Conservation (phyloP, 1,140 invertebrate genomes). For the Drosophila elegans region DNA sequence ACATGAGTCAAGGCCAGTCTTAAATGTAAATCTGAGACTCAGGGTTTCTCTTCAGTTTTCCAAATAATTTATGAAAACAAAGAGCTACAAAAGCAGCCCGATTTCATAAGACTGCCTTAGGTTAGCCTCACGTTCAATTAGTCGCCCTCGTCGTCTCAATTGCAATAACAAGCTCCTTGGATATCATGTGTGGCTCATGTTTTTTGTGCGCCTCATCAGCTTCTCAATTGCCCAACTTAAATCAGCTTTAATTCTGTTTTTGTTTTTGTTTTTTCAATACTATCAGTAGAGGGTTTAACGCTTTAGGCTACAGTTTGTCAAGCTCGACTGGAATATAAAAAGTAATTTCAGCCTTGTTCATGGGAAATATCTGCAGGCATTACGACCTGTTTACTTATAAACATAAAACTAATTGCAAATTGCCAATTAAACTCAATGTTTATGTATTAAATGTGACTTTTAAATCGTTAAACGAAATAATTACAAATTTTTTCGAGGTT, state of each 20-base stretch:
- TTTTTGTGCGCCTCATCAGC: conserved; percentile 26
- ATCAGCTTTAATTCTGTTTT: conserved; percentile 33
- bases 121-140: conserved; percentile 55
- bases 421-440: background rate
- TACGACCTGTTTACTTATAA: too few relatives aligned
- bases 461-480: too few relatives aligned
- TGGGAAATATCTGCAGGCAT: too few relatives aligned
- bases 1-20: background rate
- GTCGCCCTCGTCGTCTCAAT: conserved; percentile 28
- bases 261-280: background rate
- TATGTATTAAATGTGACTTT: background rate
- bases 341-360: background rate
- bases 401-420: background rate
- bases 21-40: background rate
- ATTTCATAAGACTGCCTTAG: conserved; percentile 8
- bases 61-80: background rate
- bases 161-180: conserved; percentile 49
- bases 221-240: conserved; percentile 32
- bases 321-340: background rate
- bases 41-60: background rate
- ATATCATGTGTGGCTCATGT: conserved; percentile 43
- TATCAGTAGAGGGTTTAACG: background rate
- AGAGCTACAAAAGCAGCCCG: background rate
- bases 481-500: background rate
- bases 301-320: background rate